Base-by-base conservation (phyloP, 2,888 invertebrate genomes). In the Lysandra bellargus region DNA sequence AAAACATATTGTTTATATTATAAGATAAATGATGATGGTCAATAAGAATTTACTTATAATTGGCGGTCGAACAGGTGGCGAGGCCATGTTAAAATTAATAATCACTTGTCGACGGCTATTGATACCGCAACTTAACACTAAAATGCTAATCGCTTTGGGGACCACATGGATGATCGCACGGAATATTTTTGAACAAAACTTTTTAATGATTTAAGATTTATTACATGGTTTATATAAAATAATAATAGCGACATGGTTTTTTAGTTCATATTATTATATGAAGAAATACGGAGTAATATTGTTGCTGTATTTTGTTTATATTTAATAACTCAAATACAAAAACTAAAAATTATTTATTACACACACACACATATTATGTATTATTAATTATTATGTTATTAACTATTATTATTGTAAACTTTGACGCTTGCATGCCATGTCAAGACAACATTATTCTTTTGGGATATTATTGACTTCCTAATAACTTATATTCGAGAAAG, bases 21-120 rank as follows among this genome's bases (percentile, higher is more conserved):
- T 30, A 23, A n/a, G 64, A 64, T 64, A 33, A 69, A 69, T 69
- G 69, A 69, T 69, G 69, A 69, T 0, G 69, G 75, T 75, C 14
- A 75, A 75, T 49, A 75, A 49, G 75, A 49, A 75, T 75, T 75
- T 75, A 49, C 49, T 49, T 30, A 75, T 49, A 44, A 75, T 23
- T 74, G 74, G n/a, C 44, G 33, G 23, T 9, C 30, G 64, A 23
- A 30, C 44, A 23, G 44, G 44, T 75, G 74, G 44, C 74, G 23
- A 75, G 75, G 75, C 75, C 49, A 49, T 23, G 30, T 49, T 30
- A 23, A 75, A 75, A 75, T 74, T 74, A 49, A 49, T 49, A 75
- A 75, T 75, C 75, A 49, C 49, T 44, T 23, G 74, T 44, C 30
- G 75, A 23, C 23, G 44, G 69, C 14, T 69, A 75, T 75, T 44